phyloP scores from a whole-genome alignment of 30 jellyfish, hydroid and myxozoan genomes.

The Pelagia noctiluca region DNA sequence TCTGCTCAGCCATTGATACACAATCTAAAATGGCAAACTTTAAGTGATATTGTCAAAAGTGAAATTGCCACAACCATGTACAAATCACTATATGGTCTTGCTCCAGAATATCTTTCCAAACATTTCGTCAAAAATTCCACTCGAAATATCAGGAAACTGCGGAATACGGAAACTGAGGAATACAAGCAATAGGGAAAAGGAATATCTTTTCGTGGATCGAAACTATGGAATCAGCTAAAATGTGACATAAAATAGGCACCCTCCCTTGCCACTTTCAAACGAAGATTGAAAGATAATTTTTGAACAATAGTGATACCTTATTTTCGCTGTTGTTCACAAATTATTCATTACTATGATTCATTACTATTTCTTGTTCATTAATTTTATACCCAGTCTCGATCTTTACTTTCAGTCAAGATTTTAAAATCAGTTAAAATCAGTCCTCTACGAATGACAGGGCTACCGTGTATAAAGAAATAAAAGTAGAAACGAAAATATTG shows the following conservation, averaged over 20 bases:
- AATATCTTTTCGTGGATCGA: slow-evolving; percentile 18
- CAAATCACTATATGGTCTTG: slow-evolving; percentile 35
- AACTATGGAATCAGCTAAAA: slow-evolving; percentile 14
- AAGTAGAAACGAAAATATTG: no score
- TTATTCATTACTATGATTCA: no score
- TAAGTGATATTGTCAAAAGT: neutral
- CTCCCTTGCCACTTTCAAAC: slow-evolving; percentile 17
- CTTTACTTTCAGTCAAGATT: no score
- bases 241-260: slow-evolving; percentile 18
- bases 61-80: neutral
- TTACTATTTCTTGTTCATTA: no score
- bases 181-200: slow-evolving; percentile 1
- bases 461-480: neutral
- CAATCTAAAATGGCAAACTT: neutral
- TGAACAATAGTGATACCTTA: neutral
- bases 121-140: slow-evolving; percentile 9
- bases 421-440: neutral
- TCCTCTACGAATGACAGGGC: neutral
- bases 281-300: neutral
- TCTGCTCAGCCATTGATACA: neutral
- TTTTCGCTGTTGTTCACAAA: neutral
- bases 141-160: neutral
- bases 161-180: slow-evolving; percentile 24
- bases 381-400: no score
- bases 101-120: slow-evolving; percentile 29